Percentiles rank a stretch among this genome's conserved stretches.
These are phyloP conservation scores for Telmatherina bonti DNA, from an alignment of 2,797 vertebrate species.

Conservation along the genomic window DNA sequence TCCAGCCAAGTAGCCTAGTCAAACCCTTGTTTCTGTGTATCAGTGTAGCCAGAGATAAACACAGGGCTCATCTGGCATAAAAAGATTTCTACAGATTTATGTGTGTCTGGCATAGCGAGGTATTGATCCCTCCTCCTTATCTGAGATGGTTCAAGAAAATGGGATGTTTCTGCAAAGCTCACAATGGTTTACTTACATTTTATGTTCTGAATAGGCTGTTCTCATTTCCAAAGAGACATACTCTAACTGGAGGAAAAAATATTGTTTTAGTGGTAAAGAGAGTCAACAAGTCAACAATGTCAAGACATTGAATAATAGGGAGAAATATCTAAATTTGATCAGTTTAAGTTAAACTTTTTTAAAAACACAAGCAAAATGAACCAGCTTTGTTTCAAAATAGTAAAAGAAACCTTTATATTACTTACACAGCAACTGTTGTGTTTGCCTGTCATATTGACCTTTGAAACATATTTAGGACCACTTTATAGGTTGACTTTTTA, in stretches of 20 bases:
- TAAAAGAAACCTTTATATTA: neutral
- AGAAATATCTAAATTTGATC: neutral
- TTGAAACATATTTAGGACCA: neutral
- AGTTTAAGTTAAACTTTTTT: neutral
- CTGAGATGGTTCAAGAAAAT: conserved; percentile 17
- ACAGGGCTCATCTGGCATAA: conserved; percentile 51
- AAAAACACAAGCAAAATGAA: neutral
- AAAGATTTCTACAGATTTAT: conserved; percentile 64
- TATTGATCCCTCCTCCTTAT: conserved; percentile 54
- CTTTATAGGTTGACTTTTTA: neutral
- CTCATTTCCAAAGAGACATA: conserved; percentile 12
- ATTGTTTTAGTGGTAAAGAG: neutral
- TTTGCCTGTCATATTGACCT: neutral
- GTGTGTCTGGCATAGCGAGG: conserved; percentile 33
- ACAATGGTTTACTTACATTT: conserved; percentile 19
- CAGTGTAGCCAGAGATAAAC: conserved; percentile 52
- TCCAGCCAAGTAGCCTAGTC: conserved; percentile 23
- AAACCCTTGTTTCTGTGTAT: conserved; percentile 37
- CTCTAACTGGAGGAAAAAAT: neutral
- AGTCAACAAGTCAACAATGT: neutral
- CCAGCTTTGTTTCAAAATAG: neutral
- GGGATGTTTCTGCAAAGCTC: conserved; percentile 18
- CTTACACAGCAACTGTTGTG: neutral
- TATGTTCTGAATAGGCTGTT: conserved; percentile 4
- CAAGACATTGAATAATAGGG: neutral